Evolutionary conservation across 2,113 vertebrate genomes (phyloP).

Genomic region (Leptocoma aspasia): DNA sequence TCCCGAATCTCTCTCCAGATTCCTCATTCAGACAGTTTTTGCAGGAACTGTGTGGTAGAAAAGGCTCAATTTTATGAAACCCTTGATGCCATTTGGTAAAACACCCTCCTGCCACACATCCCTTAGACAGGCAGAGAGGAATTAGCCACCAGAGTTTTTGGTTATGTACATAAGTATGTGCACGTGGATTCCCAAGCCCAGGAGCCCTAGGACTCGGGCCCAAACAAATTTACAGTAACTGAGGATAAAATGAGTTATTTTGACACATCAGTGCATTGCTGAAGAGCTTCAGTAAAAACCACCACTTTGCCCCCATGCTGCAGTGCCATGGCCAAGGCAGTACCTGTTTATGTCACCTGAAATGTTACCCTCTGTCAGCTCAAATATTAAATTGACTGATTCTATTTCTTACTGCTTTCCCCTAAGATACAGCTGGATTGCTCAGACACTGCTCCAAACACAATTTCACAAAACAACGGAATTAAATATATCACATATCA

Average conservation of each 20-base stretch:
- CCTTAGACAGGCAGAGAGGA: neutral
- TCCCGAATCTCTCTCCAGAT: fast-evolving
- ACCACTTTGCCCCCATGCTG: neutral
- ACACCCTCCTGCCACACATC: neutral
- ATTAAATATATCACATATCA: neutral
- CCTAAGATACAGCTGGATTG: neutral
- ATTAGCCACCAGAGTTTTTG: neutral
- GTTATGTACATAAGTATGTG: fast-evolving
- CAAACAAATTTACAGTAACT: neutral
- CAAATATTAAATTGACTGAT: neutral
- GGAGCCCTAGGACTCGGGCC: neutral
- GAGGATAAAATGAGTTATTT: neutral
- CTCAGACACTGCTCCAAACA: neutral
- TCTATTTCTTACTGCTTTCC: neutral
- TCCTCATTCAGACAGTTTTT: neutral
- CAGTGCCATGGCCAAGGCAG: neutral
- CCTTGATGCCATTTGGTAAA: neutral
- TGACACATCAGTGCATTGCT: neutral
- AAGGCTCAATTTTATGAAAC: neutral
- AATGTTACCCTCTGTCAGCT: neutral
- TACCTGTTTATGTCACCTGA: neutral
- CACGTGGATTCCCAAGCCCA: neutral
- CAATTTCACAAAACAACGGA: neutral
- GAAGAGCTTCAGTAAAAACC: fast-evolving
- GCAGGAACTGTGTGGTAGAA: neutral